Evolutionary conservation across 2,888 invertebrate species (phyloP).

Genomic region (Apamea anceps): DNA sequence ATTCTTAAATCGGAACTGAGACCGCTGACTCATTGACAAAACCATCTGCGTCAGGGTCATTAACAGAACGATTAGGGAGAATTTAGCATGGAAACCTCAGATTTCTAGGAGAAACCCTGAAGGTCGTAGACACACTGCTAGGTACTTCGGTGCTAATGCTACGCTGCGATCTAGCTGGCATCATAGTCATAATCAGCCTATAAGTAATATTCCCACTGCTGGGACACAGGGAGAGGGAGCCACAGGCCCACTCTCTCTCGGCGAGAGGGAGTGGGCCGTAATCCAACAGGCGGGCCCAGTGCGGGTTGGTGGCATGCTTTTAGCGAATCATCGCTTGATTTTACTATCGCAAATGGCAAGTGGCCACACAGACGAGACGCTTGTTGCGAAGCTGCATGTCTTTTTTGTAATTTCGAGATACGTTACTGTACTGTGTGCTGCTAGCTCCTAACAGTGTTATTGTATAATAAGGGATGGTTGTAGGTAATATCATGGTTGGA

Average conservation of each 20-base stretch:
- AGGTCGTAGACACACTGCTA: neutral
- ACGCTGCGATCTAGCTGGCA: neutral
- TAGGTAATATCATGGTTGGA: neutral
- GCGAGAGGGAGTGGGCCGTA: too few relatives aligned
- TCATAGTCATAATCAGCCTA: too few relatives aligned
- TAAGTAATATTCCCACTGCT: too few relatives aligned
- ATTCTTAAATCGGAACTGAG: slow-evolving; percentile 48
- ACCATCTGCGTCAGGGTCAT: slow-evolving; percentile 52
- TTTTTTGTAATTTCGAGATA: neutral
- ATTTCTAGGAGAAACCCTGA: slow-evolving; percentile 9
- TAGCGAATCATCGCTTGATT: neutral
- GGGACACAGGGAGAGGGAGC: too few relatives aligned
- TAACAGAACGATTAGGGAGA: slow-evolving; percentile 32
- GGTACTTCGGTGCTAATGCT: neutral
- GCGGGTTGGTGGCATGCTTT: neutral
- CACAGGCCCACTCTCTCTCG: too few relatives aligned
- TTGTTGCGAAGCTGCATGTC: neutral
- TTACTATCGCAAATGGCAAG: neutral
- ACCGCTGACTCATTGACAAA: slow-evolving; percentile 52
- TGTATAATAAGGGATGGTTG: neutral
- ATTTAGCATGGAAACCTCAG: slow-evolving; percentile 10
- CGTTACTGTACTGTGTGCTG: neutral
- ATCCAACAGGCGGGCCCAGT: too few relatives aligned
- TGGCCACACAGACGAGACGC: neutral
- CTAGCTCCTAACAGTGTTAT: neutral